A percentile compares a stretch with the other conserved stretches of the same genome.
Evolutionary conservation across 2,113 vertebrate species (phyloP).

Genomic region (Ciconia stormi): DNA sequence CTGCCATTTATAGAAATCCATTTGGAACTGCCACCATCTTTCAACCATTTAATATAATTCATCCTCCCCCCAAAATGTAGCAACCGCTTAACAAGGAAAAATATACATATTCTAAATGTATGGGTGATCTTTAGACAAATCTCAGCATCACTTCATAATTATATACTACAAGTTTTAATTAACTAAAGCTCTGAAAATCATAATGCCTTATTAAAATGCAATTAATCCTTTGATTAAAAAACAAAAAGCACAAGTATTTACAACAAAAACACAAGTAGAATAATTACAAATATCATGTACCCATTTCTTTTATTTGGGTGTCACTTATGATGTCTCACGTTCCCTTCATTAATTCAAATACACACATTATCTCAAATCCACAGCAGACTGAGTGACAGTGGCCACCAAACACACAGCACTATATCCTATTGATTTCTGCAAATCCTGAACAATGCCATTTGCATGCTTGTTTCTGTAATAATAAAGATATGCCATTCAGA

Average conservation of each 20-base stretch:
- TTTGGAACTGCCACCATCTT: constrained; percentile 56
- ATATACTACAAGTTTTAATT: constrained; percentile 89
- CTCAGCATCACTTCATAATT: constrained; percentile 88
- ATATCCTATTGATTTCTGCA: constrained; percentile 99
- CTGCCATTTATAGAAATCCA: constrained; percentile 55
- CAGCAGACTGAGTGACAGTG: constrained; percentile 99
- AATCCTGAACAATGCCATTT: constrained; percentile 99
- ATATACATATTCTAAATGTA: constrained; percentile 80
- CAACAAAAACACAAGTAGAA: constrained; percentile 99
- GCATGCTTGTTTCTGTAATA: constrained; percentile 99
- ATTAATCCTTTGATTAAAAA: constrained; percentile 99
- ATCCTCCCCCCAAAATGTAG: constrained; percentile 11
- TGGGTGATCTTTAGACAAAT: constrained; percentile 85
- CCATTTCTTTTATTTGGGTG: constrained; percentile 99
- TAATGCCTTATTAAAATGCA: constrained; percentile 99
- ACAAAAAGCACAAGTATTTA: constrained; percentile 99
- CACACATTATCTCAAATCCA: constrained; percentile 99
- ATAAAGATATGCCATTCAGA: constrained; percentile 99
- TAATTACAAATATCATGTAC: constrained; percentile 99
- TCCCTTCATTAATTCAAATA: constrained; percentile 99
- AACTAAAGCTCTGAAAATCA: constrained; percentile 89
- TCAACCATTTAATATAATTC: constrained; percentile 61
- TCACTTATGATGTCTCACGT: constrained; percentile 99
- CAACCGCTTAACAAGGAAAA: constrained; percentile 75
- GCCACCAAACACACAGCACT: constrained; percentile 98